Base-by-base conservation (phyloP, 2,113 vertebrate species). In the Benitochromis conjunctus region DNA sequence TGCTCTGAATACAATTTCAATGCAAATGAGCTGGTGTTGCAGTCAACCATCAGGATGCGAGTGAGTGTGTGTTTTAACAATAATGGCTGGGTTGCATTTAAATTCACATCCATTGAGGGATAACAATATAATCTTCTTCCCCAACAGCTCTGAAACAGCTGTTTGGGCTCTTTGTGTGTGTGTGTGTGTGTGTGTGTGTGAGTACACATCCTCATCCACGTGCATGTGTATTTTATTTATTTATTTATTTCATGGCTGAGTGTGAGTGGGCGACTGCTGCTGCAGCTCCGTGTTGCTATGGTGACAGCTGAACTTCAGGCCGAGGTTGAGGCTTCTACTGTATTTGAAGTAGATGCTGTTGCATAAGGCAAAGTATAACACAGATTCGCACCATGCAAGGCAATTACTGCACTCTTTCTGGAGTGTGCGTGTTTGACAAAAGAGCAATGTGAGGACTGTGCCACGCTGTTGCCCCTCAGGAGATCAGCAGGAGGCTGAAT, bases 321-420 rank as follows among this genome's bases (percentile, higher is more conserved):
- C 84, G 88, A 91, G 92, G 93, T 94, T 90, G 89, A 93, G 69
- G 80, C 86, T 90, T 58, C 78, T 90, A 91, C 88, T 92, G 92
- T 93, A 91, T 88, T 89, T 95, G 90, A 93, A 95, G 91, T 94
- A 85, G 91, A 89, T 84, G 89, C 69, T 92, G 94, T 94, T 95
- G 91, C 90, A 76, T 95, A 94, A 95, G 88, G 79, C 55, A 16
- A 62, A 81, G 60, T 86, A 84, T 88, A 85, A 85, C 86, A 80
- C 79, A 81, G 46, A 81, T 79, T 56, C 11, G 10, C 41, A 62
- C 46, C 48, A 31, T 85, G 74, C 18, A 7, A 54, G 64, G 24
- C 77, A 82, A 41, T 85, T 79, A 69, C 62, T 54, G 82, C 16
- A 6, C 64, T 82, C 24, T 66, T 55, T 51, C 26, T 84, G 16